Percentiles rank a stretch among this genome's conserved stretches.
Conservation (phyloP, 2,797 vertebrate species). For the Acomys russatus region DNA sequence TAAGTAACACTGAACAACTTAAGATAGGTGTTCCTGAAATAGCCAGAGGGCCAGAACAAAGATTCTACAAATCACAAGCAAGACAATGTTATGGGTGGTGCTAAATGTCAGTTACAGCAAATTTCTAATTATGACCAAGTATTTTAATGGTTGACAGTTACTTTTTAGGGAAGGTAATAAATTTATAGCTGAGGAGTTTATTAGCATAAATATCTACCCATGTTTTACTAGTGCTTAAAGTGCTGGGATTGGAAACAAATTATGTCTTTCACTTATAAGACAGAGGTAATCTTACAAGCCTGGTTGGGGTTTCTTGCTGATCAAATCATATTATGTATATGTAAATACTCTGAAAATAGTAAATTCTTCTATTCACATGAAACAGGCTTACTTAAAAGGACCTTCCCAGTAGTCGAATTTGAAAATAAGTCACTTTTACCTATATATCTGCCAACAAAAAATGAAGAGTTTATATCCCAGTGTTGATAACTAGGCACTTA, state of each 20-base stretch:
- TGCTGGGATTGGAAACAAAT: slow-evolving; percentile 31
- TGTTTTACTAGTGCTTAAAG: slow-evolving; percentile 17
- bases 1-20: slow-evolving; percentile 49
- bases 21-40: slow-evolving; percentile 59
- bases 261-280: slow-evolving; percentile 32
- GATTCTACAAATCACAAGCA: slow-evolving; percentile 54
- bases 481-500: slow-evolving; percentile 38
- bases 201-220: neutral
- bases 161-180: slow-evolving; percentile 41
- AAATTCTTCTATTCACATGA: neutral
- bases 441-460: neutral
- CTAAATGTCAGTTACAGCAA: slow-evolving; percentile 60
- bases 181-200: neutral
- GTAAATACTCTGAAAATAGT: slow-evolving; percentile 1
- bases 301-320: neutral
- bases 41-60: slow-evolving; percentile 55
- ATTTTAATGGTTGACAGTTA: slow-evolving; percentile 50
- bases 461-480: neutral
- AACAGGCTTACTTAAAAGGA: slow-evolving; percentile 22
- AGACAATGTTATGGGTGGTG: neutral
- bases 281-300: neutral
- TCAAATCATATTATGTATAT: slow-evolving; percentile 43
- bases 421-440: slow-evolving; percentile 30
- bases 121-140: slow-evolving; percentile 34
- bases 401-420: slow-evolving; percentile 39